Evolutionary conservation across 2,113 vertebrate genomes (phyloP).

Genomic region (Oreotrochilus melanogaster): DNA sequence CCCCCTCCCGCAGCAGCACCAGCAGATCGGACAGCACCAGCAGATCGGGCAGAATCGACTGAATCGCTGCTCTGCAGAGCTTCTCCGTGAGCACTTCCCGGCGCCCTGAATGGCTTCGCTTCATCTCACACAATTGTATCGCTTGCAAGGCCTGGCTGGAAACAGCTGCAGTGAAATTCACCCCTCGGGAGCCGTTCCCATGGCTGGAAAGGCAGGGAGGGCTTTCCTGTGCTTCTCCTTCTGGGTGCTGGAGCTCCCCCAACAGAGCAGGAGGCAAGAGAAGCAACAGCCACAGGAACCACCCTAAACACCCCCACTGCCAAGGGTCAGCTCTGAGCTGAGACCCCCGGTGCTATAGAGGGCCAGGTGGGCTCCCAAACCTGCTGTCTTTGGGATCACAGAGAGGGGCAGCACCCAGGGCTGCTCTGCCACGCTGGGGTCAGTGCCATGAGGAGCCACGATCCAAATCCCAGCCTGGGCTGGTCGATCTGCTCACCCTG

Average conservation of each 20-base stretch:
- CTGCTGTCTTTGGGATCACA: background rate
- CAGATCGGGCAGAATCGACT: accelerated
- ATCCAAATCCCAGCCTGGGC: background rate
- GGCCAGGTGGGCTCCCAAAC: background rate
- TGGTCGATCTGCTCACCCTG: background rate
- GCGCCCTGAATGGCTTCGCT: background rate
- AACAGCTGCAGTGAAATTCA: background rate
- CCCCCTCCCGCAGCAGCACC: background rate
- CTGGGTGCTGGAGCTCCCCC: background rate
- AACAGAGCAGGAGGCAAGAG: background rate
- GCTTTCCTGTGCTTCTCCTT: background rate
- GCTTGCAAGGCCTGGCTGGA: background rate
- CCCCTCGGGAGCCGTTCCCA: background rate
- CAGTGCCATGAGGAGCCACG: accelerated
- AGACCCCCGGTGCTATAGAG: accelerated
- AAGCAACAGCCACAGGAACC: accelerated
- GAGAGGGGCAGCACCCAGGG: background rate
- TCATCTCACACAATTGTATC: background rate
- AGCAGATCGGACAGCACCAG: accelerated
- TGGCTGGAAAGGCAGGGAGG: background rate
- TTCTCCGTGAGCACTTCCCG: background rate
- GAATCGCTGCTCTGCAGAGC: background rate
- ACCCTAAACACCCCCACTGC: background rate
- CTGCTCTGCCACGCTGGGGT: accelerated
- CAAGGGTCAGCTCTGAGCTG: background rate